Percentiles rank a stretch among this genome's conserved stretches.
phyloP scores from a whole-genome alignment of 2,888 invertebrate genomes.

The Bombylius major region DNA sequence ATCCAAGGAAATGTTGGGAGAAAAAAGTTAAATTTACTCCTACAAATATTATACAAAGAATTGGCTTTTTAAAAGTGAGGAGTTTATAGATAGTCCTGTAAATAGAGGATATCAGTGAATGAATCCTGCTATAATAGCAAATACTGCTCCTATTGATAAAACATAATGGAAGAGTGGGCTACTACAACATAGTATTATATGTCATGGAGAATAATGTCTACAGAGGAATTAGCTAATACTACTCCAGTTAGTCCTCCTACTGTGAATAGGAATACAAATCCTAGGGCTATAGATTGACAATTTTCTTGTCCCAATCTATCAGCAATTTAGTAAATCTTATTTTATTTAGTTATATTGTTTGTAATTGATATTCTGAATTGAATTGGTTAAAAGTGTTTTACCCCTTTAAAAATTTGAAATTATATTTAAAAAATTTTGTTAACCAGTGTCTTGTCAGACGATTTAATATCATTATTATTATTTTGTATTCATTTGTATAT shows the following conservation, averaged over 20 bases:
- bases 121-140: constrained; percentile 58
- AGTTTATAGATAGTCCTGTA: constrained; percentile 44
- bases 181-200: constrained; percentile 73
- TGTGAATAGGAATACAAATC: constrained; percentile 65
- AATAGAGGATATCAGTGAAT: constrained; percentile 55
- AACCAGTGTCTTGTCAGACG: no score
- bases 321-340: no score
- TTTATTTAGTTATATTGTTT: no score
- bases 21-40: constrained; percentile 65
- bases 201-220: constrained; percentile 63
- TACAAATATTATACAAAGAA: constrained; percentile 54
- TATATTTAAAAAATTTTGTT: no score
- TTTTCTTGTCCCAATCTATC: no score
- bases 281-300: constrained; percentile 41
- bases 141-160: constrained; percentile 60
- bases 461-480: no score
- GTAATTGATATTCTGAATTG: no score
- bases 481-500: no score
- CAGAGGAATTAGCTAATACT: constrained; percentile 52
- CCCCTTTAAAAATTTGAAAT: no score
- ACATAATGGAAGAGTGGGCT: constrained; percentile 70
- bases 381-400: no score
- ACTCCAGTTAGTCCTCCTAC: constrained; percentile 55
- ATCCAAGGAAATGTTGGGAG: constrained; percentile 57
- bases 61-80: constrained; percentile 47